Evolutionary conservation across 1,140 invertebrate genomes (phyloP).

Genomic region (Bombus polaris): DNA sequence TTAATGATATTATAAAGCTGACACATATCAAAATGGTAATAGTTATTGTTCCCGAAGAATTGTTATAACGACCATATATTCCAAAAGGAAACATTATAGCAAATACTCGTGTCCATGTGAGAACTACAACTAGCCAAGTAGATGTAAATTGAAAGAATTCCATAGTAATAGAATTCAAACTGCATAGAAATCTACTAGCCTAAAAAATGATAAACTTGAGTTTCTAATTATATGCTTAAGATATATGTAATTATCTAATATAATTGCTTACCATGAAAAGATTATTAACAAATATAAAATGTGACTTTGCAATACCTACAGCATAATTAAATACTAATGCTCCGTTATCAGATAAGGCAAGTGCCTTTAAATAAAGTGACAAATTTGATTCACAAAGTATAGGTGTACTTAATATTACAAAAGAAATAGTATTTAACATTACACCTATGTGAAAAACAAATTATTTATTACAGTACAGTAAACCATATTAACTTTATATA

Average conservation of each 20-base stretch:
- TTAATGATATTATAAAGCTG: conserved; percentile 71
- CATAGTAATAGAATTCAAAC: conserved; percentile 69
- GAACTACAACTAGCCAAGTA: conserved; percentile 72
- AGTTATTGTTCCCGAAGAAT: conserved; percentile 63
- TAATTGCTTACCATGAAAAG: conserved; percentile 73
- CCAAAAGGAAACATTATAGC: conserved; percentile 71
- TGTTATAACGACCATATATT: conserved; percentile 54
- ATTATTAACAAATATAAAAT: conserved; percentile 70
- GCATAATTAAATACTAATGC: conserved; percentile 77
- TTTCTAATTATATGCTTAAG: not conserved
- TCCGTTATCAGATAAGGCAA: conserved; percentile 77
- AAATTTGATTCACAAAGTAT: conserved; percentile 70
- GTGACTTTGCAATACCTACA: conserved; percentile 72
- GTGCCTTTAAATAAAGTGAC: conserved; percentile 74
- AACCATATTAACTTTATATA: not conserved
- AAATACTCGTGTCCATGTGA: conserved; percentile 72
- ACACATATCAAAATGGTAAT: conserved; percentile 64
- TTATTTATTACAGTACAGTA: not conserved
- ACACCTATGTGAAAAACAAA: conserved; percentile 62
- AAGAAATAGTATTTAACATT: conserved; percentile 71
- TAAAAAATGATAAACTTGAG: conserved; percentile 49
- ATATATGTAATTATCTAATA: not conserved
- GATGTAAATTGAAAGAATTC: conserved; percentile 75
- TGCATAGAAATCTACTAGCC: conserved; percentile 71
- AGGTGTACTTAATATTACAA: conserved; percentile 69